A percentile compares a stretch with the other conserved stretches of the same genome.
Evolutionary conservation across 2,888 invertebrate species (phyloP).

Genomic region (Crepidodera aurea): DNA sequence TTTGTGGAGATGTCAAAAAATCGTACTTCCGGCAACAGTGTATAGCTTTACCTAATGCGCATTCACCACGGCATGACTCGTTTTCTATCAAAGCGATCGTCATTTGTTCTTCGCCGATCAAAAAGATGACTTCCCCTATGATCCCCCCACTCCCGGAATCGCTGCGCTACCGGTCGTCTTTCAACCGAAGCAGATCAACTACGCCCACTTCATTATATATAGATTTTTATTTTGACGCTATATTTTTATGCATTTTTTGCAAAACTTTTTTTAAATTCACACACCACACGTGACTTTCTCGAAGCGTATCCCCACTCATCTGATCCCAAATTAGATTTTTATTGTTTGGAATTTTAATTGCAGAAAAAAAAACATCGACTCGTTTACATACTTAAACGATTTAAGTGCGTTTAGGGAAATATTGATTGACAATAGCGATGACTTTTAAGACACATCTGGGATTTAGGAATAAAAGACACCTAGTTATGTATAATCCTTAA

Average conservation of each 20-base stretch:
- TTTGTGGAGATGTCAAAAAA: too few species aligned
- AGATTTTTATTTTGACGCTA: constrained; percentile 1
- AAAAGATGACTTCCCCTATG: constrained; percentile 10
- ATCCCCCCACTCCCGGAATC: constrained; percentile 6
- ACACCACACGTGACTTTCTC: neutral
- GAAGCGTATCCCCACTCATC: neutral
- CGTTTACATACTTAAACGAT: neutral
- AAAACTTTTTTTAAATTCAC: neutral
- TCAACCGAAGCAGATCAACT: constrained; percentile 22
- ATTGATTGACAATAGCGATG: constrained; percentile 18
- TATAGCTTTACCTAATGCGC: neutral
- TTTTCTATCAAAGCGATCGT: neutral
- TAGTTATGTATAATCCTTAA: too few species aligned
- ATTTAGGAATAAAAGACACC: neutral
- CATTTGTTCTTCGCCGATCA: neutral
- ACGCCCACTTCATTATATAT: constrained; percentile 32
- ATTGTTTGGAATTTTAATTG: neutral
- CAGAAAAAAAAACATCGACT: neutral
- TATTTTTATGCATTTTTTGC: constrained; percentile 12
- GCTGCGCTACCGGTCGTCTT: constrained; percentile 26
- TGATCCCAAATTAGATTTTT: neutral
- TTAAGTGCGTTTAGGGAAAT: neutral
- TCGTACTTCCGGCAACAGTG: neutral
- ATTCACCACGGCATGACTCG: neutral
- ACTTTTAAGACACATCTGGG: neutral